These are phyloP conservation scores for Microtus ochrogaster DNA, from an alignment of 2,113 vertebrate genomes.

Conservation along the genomic window DNA sequence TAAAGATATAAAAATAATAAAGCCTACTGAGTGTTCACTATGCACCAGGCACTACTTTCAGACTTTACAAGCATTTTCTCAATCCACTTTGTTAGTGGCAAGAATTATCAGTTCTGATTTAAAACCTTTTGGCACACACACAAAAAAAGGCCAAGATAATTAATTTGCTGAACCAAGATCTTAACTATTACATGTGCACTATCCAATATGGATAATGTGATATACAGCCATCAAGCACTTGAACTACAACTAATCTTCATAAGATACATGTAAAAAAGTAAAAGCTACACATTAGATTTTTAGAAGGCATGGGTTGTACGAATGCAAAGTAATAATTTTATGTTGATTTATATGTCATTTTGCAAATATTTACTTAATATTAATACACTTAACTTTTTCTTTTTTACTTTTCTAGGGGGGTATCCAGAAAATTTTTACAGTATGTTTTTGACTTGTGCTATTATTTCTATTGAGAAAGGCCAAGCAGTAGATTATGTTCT, in stretches of 20 bases:
- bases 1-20: not conserved
- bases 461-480: not conserved
- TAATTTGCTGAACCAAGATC: not conserved
- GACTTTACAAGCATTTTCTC: not conserved
- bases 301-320: not conserved
- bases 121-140: constrained; percentile 5
- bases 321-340: not conserved
- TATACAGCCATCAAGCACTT: not conserved
- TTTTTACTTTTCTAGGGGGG: not conserved
- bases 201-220: not conserved
- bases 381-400: not conserved
- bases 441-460: not conserved
- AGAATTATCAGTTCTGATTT: not conserved
- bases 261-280: not conserved
- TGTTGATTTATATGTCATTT: constrained; percentile 2
- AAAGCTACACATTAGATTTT: not conserved
- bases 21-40: not conserved
- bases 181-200: not conserved
- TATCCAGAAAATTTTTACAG: not conserved
- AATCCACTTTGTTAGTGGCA: not conserved
- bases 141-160: not conserved
- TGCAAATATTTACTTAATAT: constrained; percentile 4
- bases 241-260: not conserved
- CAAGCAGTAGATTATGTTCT: not conserved
- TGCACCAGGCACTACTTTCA: not conserved